Percentiles rank a stretch among this genome's conserved stretches.
These are phyloP conservation scores for Epizoanthus ramosus DNA, from an alignment of 92 coral and sea anemone species.

Conservation along the genomic window DNA sequence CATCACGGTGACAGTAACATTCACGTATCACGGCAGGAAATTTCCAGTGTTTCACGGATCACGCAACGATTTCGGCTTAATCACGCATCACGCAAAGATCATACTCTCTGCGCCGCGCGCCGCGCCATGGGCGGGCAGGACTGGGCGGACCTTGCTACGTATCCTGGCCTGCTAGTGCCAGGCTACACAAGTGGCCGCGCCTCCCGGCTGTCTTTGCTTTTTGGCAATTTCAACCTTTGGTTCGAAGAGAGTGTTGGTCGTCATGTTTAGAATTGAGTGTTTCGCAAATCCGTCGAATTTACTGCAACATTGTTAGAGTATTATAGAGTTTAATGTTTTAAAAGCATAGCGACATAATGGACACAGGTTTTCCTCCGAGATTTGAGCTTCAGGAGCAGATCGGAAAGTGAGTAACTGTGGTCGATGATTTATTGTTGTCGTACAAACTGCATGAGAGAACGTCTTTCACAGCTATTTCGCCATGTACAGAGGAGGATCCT, in stretches of 20 bases:
- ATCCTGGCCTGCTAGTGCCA: conserved; percentile 37
- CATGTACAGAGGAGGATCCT: conserved; percentile 8
- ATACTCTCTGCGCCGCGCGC: too few relatives aligned
- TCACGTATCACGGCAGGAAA: too few relatives aligned
- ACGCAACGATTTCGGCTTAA: too few relatives aligned
- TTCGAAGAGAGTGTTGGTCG: background rate
- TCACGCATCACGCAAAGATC: too few relatives aligned
- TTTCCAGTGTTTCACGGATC: too few relatives aligned
- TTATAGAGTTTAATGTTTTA: conserved; percentile 28
- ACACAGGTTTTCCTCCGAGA: conserved; percentile 95
- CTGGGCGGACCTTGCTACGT: conserved; percentile 1
- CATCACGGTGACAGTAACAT: too few relatives aligned
- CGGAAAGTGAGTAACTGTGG: conserved; percentile 82
- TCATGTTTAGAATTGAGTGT: conserved; percentile 35
- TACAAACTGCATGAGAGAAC: conserved; percentile 13
- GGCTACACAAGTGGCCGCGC: conserved; percentile 42
- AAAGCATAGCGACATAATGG: conserved; percentile 65
- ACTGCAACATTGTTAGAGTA: conserved; percentile 17
- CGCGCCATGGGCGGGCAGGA: too few relatives aligned
- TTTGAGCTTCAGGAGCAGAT: conserved; percentile 97
- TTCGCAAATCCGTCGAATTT: conserved; percentile 19
- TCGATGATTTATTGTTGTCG: conserved; percentile 15
- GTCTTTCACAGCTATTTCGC: conserved; percentile 23
- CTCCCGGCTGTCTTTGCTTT: conserved; percentile 38
- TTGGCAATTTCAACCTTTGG: conserved; percentile 25